A percentile compares a stretch with the other conserved stretches of the same genome.
Conservation (phyloP, 2,113 vertebrate species). For the Proterorhinus semilunaris region DNA sequence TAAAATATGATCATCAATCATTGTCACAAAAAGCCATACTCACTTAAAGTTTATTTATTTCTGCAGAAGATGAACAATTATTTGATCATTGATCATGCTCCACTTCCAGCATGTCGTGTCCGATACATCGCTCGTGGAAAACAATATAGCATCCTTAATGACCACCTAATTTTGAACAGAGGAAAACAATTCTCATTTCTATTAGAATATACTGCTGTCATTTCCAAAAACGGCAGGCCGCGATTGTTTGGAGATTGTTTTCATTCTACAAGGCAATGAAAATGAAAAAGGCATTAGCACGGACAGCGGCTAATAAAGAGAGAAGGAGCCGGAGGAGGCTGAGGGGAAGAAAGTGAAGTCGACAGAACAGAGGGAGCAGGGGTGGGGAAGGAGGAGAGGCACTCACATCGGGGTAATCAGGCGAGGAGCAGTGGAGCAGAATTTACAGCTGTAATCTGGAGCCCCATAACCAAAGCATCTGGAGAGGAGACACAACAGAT, state of each 20-base stretch:
- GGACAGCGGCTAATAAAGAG: constrained; percentile 9
- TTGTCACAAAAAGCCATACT: no score
- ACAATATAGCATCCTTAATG: constrained; percentile 9
- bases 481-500: constrained; percentile 62
- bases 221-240: neutral
- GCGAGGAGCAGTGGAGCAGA: constrained; percentile 64
- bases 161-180: constrained; percentile 6
- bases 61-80: neutral
- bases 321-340: constrained; percentile 14
- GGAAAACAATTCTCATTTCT: neutral
- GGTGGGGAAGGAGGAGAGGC: constrained; percentile 38
- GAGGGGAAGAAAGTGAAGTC: constrained; percentile 31
- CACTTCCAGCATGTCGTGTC: neutral
- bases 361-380: constrained; percentile 42
- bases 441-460: constrained; percentile 72
- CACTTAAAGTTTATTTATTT: neutral
- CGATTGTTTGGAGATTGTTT: constrained; percentile 2
- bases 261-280: constrained; percentile 5
- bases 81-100: neutral
- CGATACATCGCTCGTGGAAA: neutral
- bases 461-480: constrained; percentile 54
- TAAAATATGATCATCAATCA: no score
- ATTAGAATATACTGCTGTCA: constrained; percentile 9
- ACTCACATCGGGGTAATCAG: constrained; percentile 67
- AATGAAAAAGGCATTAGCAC: neutral